Percentiles rank a stretch among this genome's conserved stretches.
Evolutionary conservation across 2,888 invertebrate species (phyloP).

Genomic region (Slavum lentiscoides): DNA sequence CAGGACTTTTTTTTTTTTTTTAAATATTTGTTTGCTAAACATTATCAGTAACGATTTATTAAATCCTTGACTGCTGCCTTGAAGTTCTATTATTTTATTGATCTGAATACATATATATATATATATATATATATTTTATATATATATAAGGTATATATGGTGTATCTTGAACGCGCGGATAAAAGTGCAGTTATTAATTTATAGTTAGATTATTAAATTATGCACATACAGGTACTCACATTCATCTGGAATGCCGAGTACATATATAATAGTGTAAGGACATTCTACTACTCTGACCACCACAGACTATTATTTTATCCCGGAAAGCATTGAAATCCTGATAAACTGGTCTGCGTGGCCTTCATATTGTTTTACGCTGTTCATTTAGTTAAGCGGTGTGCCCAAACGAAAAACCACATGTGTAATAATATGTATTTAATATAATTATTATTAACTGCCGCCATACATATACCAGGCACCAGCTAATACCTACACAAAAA

Average conservation of each 20-base stretch:
- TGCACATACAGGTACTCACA: neutral
- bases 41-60: neutral
- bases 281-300: neutral
- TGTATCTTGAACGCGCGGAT: neutral
- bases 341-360: conserved; percentile 41
- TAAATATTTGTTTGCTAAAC: neutral
- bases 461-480: neutral
- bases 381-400: neutral
- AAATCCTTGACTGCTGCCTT: neutral
- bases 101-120: neutral
- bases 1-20: no score
- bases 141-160: no score
- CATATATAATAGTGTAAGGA: neutral
- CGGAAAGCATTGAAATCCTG: conserved; percentile 41
- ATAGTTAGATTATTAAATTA: neutral
- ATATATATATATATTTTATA: no score
- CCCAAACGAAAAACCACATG: neutral
- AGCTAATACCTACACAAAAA: no score
- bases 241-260: neutral
- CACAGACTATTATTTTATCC: conserved; percentile 28
- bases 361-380: conserved; percentile 22
- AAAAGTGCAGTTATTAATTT: neutral
- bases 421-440: neutral
- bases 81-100: neutral
- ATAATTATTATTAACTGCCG: neutral